Conservation (phyloP, 2,113 vertebrate species). For the Limanda limanda region DNA sequence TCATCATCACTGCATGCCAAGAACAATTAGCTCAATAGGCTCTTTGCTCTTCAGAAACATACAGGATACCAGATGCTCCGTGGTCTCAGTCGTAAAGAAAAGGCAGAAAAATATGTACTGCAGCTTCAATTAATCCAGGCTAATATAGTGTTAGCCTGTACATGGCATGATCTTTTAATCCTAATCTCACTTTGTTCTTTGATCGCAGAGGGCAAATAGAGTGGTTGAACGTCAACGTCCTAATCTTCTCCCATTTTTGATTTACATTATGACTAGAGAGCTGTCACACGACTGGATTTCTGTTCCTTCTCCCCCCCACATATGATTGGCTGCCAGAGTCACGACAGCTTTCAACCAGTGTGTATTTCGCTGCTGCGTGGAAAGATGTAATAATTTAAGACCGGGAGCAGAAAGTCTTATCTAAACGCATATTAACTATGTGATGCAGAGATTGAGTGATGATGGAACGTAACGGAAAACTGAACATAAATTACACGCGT, state of each 20-base stretch:
- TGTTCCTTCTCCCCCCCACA: background rate
- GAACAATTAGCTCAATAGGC: background rate
- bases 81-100: background rate
- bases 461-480: constrained; percentile 12
- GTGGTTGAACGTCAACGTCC: constrained; percentile 19
- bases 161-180: constrained; percentile 31
- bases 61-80: background rate
- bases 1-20: background rate
- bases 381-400: constrained; percentile 28
- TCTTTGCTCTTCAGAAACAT: too few species aligned
- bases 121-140: constrained; percentile 28
- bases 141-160: constrained; percentile 28
- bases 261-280: background rate
- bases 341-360: background rate
- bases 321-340: background rate
- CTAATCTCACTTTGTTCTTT: constrained; percentile 19
- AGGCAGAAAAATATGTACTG: background rate
- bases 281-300: background rate
- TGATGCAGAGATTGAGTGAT: constrained; percentile 7
- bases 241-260: constrained; percentile 12
- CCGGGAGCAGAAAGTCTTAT: constrained; percentile 18
- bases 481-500: constrained; percentile 28
- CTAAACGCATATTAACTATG: constrained; percentile 21
- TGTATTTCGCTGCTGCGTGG: constrained; percentile 8
- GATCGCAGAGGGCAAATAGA: constrained; percentile 30